Base-by-base conservation (phyloP, 2,113 vertebrate species). In the Carassius gibelio region DNA sequence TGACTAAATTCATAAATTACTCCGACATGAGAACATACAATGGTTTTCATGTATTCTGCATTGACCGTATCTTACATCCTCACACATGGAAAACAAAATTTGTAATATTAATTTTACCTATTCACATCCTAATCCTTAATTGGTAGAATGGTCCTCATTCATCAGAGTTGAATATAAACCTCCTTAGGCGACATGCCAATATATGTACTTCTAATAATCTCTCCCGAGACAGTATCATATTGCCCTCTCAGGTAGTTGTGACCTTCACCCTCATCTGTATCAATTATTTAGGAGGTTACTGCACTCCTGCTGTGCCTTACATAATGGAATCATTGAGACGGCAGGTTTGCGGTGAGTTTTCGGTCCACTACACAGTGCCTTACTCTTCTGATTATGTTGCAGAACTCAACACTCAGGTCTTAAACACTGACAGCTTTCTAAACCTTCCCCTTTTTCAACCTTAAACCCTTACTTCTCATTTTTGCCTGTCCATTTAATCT, bases 261-360 rank as follows among this genome's bases (percentile, higher is more conserved):
- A 85, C 91, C 89, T 93, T 95, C 92, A 95, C 92, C 91, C 87
- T 94, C 92, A 91, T 95, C 93, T 95, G 95, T 95, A 95, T 95
- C 92, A 93, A 94, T 93, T 92, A 94, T 94, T 95, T 90, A 95
- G 94, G 94, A 95, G 93, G 91, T 94, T 94, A 95, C 94, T 94
- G 93, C 93, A 94, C 94, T 95, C 94, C 94, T 92, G 94, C 94
- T 94, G 94, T 95, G 90, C 95, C 95, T 92, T 95, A 91, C 94
- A 93, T 94, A 91, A 95, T 92, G 94, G 95, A 95, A 93, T 94
- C 94, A 89, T 91, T 95, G 91, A 94, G 94, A 94, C 94, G 93
- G 95, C 94, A 95, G 95, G 95, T 95, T 93, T 95, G 95, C 90
- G 94, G 94, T 95, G 95, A 95, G 94, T 95, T 93, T 85, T 92